Base-by-base conservation (phyloP, 2,113 vertebrate species). In the Hemibagrus wyckioides region DNA sequence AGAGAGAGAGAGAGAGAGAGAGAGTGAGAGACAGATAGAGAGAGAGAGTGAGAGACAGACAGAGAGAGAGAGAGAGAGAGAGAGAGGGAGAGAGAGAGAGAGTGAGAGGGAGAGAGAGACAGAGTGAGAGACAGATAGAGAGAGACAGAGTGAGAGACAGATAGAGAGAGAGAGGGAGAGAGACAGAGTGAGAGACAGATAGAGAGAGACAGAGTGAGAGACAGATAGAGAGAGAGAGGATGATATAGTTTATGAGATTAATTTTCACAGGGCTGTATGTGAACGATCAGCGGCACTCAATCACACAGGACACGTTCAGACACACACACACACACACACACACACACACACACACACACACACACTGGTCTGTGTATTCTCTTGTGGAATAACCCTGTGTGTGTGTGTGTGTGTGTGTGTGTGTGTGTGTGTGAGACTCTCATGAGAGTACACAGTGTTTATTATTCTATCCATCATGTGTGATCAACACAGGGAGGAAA, bases 1-100 rank as follows among this genome's bases (percentile, higher is more conserved):
- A 57, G 30, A 88, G 90, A 83, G 57, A 86, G 77, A 80, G 85
- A 88, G 75, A 4, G 75, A 88, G 89, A 85, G 50, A 85, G 9
- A 41, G 30, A 52, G 77, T 73, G 39, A 44, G 52, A 80, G 50
- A 28, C 73, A 76, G 39, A 63, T 0, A 48, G 23, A 41, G 56
- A 84, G 2, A 79, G 6, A 79, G 14, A 79, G 76, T 30, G 3
- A 52, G 44, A 54, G 19, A 28, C 48, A 33, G 13, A 17, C 13
- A 88, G 89, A 84, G 71, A 80, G 57, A 83, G 0, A 41, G 56
- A 84, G 2, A 79, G 6, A 79, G 14, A 79, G 76, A 52, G 3
- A 52, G 44, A 54, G 19, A 28, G 76, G 19, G 13, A 17, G 25
- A 88, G 89, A 85, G 71, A 80, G 57, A 85, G 54, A 56, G 82